phyloP scores from a whole-genome alignment of 2,113 vertebrate species.

The Urocitellus parryii region DNA sequence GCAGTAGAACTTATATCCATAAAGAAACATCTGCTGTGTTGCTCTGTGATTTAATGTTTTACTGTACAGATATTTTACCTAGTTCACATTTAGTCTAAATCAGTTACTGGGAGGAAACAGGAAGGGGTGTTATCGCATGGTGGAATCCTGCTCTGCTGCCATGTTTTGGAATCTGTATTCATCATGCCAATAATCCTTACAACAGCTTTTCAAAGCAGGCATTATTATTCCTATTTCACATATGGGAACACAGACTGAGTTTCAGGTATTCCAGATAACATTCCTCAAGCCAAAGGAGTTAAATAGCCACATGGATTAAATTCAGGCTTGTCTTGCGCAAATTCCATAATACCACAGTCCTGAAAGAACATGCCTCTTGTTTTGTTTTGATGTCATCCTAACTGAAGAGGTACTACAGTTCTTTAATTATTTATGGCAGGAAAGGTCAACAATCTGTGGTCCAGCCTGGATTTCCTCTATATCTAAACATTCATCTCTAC shows the following conservation, averaged over 20 bases:
- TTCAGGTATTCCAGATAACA: not conserved
- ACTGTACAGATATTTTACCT: not conserved
- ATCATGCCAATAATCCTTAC: not conserved
- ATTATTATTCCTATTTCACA: not conserved
- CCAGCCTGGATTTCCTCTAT: not conserved
- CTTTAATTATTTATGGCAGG: not conserved
- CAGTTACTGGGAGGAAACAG: not conserved
- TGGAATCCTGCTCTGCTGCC: not conserved
- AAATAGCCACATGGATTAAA: not conserved
- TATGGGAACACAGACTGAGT: not conserved
- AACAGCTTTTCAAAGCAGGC: not conserved
- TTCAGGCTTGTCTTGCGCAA: not conserved
- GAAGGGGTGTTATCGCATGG: not conserved
- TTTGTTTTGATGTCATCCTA: not conserved
- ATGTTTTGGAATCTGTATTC: not conserved
- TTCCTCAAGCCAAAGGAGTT: not conserved
- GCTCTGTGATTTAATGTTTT: not conserved
- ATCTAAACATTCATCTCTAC: not conserved
- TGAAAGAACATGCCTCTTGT: not conserved
- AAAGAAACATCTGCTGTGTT: not conserved
- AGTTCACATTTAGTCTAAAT: not conserved
- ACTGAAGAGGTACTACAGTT: not conserved
- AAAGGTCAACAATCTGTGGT: not conserved
- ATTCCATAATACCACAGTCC: not conserved
- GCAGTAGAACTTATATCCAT: not conserved